phyloP scores from a whole-genome alignment of 2,888 invertebrate species.

The Pterostichus niger region DNA sequence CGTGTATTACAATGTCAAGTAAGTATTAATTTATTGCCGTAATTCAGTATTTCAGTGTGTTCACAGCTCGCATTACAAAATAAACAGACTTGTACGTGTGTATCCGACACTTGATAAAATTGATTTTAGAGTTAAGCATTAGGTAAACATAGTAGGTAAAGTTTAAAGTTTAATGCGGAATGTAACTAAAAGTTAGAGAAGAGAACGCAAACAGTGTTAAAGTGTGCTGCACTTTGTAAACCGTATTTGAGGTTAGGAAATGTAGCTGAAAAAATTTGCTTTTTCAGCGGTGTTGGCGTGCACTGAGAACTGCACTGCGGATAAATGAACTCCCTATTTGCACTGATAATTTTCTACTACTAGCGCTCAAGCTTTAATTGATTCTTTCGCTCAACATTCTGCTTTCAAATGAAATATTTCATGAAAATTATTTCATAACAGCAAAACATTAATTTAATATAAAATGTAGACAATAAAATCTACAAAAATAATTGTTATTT shows the following conservation, averaged over 20 bases:
- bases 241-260: constrained; percentile 41
- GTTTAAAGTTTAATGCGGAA: constrained; percentile 46
- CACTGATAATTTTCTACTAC: constrained; percentile 16
- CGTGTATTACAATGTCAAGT: constrained; percentile 10
- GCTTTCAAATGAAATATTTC: too few relatives aligned
- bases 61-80: constrained; percentile 37
- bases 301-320: too few relatives aligned
- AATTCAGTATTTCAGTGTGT: constrained; percentile 12
- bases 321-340: constrained; percentile 5
- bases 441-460: too few relatives aligned
- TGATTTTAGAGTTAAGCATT: constrained; percentile 51
- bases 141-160: constrained; percentile 30
- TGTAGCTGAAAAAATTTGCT: constrained; percentile 37
- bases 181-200: constrained; percentile 50
- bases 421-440: too few relatives aligned
- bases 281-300: neutral
- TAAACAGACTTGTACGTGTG: constrained; percentile 44
- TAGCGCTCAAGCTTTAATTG: neutral
- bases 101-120: constrained; percentile 57
- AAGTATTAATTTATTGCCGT: constrained; percentile 44
- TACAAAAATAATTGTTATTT: too few relatives aligned
- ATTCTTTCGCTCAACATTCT: too few relatives aligned
- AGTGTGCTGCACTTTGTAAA: constrained; percentile 29
- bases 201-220: constrained; percentile 20
- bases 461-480: too few relatives aligned